Evolutionary conservation across 2,113 vertebrate genomes (phyloP).

Genomic region (Columba janthina): DNA sequence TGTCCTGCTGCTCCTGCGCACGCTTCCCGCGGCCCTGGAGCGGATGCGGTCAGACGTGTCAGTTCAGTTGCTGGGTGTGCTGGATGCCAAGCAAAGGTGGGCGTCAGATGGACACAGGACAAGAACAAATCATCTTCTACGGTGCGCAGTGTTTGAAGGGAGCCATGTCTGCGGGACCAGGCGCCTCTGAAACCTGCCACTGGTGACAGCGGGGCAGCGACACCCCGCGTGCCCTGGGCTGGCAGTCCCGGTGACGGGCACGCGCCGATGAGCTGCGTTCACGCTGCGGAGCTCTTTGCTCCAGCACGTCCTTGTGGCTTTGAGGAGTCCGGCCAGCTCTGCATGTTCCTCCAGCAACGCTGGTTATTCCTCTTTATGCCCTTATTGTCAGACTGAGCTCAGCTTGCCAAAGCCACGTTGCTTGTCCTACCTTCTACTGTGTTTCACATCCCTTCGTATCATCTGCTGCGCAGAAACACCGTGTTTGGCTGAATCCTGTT

Average conservation of each 20-base stretch:
- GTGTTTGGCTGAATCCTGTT: not conserved
- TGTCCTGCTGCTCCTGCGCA: too few species aligned
- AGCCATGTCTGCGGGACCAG: not conserved
- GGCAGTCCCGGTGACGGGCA: fast-evolving
- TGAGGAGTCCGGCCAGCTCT: not conserved
- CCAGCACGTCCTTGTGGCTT: not conserved
- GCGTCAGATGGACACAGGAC: not conserved
- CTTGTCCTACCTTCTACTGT: not conserved
- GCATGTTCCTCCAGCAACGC: not conserved
- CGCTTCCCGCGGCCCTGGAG: not conserved
- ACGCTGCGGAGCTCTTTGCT: not conserved
- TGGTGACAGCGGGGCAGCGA: not conserved
- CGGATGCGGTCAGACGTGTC: not conserved
- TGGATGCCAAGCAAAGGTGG: not conserved
- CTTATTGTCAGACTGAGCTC: not conserved
- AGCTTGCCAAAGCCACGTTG: not conserved
- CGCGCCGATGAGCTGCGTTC: not conserved
- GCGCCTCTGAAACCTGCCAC: not conserved
- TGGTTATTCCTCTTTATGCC: not conserved
- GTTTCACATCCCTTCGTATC: not conserved
- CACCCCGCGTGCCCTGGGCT: not conserved
- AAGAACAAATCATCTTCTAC: not conserved
- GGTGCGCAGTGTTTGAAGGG: not conserved
- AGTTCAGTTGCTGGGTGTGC: too few species aligned
- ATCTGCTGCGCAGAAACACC: not conserved